Conservation (phyloP, 2,888 invertebrate species). For the Brassicogethes aeneus region DNA sequence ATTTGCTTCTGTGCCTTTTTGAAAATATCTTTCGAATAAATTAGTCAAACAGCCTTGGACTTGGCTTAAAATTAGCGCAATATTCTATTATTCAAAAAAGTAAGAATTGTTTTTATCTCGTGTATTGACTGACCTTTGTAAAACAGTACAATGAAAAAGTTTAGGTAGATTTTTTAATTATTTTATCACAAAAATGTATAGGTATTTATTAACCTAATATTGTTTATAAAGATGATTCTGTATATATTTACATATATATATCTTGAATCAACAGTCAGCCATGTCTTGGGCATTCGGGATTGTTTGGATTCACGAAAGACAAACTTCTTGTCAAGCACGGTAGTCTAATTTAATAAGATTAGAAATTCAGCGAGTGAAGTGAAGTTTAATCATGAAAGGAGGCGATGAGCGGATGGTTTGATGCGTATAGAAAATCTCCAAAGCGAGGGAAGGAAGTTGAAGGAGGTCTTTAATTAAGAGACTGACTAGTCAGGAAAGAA, state of each 20-base stretch:
- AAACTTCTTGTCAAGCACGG: neutral
- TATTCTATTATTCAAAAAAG: too few relatives aligned
- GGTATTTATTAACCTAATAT: too few relatives aligned
- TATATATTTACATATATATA: neutral
- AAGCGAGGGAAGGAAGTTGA: constrained; percentile 15
- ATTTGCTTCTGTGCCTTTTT: too few relatives aligned
- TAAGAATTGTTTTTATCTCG: too few relatives aligned
- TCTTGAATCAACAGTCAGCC: neutral
- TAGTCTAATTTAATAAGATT: constrained; percentile 10
- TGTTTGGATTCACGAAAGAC: neutral
- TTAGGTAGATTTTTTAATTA: too few relatives aligned
- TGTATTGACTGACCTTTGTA: too few relatives aligned
- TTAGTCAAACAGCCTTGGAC: too few relatives aligned
- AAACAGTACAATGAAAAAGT: too few relatives aligned
- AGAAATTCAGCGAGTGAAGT: constrained; percentile 8
- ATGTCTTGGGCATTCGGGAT: neutral
- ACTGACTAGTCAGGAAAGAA: constrained; percentile 10
- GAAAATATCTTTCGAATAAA: too few relatives aligned
- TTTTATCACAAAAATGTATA: too few relatives aligned
- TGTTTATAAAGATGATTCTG: neutral
- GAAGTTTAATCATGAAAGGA: constrained; percentile 1
- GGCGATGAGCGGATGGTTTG: too few relatives aligned
- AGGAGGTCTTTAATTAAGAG: constrained; percentile 19
- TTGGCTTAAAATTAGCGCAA: too few relatives aligned
- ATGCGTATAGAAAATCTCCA: constrained; percentile 10